Base-by-base conservation (phyloP, 2,888 invertebrate genomes). In the Drosophila imparisetae region DNA sequence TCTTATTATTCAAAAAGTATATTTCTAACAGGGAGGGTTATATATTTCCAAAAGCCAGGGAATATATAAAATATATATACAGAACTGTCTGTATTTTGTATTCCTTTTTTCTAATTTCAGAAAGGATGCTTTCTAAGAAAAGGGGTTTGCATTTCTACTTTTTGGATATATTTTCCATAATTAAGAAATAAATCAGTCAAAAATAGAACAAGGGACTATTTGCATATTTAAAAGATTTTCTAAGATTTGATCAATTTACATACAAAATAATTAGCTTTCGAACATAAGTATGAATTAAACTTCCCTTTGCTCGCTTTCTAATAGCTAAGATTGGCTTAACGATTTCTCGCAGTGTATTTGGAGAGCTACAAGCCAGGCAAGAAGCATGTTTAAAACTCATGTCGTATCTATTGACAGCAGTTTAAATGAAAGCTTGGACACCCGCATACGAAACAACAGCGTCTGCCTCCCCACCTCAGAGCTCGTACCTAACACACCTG, bases 381-480 rank as follows among this genome's bases (percentile, higher is more conserved):
- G 24, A 15, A 45, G 18, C 53, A 36, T 61, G 61, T 18, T 18
- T 36, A 63, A 36, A 60, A 30, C 50, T 36, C 68, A 52, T 68
- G 61, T 68, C 52, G 54, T 50, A 32, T 34, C 30, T 72, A 71
- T 71, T 71, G 71, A 72, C 71, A 71, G 71, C 57, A 58, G 55
- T 15, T 72, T 48, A 53, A 59, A 66, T 66, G 67, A 24, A 40
- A 48, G 58, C 57, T 32, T 71, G 49, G 57, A 70, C 72, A 53
- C 71, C 73, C 69, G 72, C 69, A 62, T 54, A 18, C 36, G 34
- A 57, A 38, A 42, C 42, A 40, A 27, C 24, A 45, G n/a, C 29
- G 68, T 52, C 36, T 36, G 18, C 54, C 36, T 21, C 42, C 53
- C 15, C 34, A 21, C 5, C 53, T 4, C n/a, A 11, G 6, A 21